These are phyloP conservation scores for Scleropages formosus DNA, from an alignment of 2,797 vertebrate species.

Conservation along the genomic window DNA sequence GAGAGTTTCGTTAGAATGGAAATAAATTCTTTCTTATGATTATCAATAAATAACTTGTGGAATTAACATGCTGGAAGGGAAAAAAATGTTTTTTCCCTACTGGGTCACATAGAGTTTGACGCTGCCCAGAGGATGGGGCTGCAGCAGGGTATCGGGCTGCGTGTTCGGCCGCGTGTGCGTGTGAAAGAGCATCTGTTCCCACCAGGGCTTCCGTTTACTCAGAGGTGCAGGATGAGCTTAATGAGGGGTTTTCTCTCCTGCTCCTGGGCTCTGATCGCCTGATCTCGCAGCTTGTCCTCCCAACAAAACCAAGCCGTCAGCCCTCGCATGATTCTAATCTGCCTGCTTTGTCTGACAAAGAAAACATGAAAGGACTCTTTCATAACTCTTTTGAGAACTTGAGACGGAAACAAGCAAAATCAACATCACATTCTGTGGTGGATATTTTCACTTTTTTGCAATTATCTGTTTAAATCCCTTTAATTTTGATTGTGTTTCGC, in stretches of 20 bases:
- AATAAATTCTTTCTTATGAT: no score
- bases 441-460: background rate
- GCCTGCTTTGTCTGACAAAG: conserved; percentile 26
- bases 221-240: conserved; percentile 7
- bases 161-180: no score
- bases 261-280: conserved; percentile 21
- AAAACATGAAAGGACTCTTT: conserved; percentile 23
- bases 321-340: conserved; percentile 27
- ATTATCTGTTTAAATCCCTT: background rate
- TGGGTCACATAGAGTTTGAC: background rate
- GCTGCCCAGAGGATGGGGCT: background rate
- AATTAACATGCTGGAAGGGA: background rate
- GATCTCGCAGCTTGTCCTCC: conserved; percentile 17
- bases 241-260: conserved; percentile 17
- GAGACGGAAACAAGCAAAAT: conserved; percentile 7
- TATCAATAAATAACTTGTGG: background rate
- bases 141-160: no score
- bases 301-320: conserved; percentile 13
- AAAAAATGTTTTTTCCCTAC: background rate
- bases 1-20: no score
- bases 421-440: background rate
- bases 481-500: background rate
- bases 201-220: background rate
- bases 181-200: background rate
- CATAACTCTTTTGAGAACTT: background rate